phyloP scores from a whole-genome alignment of 2,113 vertebrate genomes.

The Turnix velox region DNA sequence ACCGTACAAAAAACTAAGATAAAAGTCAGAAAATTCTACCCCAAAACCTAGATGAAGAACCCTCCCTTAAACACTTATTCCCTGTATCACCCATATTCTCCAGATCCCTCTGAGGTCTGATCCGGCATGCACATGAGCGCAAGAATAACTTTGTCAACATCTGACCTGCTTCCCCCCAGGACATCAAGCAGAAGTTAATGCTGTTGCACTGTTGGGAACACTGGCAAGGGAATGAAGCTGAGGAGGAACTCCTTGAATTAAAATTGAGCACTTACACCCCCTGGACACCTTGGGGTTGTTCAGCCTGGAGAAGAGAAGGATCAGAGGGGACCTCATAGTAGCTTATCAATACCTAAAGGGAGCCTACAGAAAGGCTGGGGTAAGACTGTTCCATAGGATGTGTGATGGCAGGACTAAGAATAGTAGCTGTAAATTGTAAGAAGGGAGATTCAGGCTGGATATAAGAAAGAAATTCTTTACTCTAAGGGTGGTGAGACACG shows the following conservation, averaged over 20 bases:
- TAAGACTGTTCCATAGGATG: too few relatives aligned
- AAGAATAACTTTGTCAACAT: neutral
- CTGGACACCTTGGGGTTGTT: too few relatives aligned
- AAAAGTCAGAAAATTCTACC: neutral
- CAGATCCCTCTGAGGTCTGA: neutral
- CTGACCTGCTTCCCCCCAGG: neutral
- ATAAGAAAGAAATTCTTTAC: too few relatives aligned
- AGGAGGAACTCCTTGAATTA: neutral
- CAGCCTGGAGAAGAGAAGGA: too few relatives aligned
- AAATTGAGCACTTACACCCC: neutral
- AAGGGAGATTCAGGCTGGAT: too few relatives aligned
- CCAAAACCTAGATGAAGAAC: neutral
- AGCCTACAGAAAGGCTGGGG: too few relatives aligned
- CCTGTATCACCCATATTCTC: neutral
- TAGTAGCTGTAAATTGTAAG: too few relatives aligned
- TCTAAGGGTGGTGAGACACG: too few relatives aligned
- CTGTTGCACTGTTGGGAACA: fast-evolving
- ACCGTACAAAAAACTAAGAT: neutral
- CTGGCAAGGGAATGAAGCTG: neutral
- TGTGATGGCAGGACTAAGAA: too few relatives aligned
- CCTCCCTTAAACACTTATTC: neutral
- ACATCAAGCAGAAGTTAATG: neutral
- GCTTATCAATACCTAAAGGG: too few relatives aligned
- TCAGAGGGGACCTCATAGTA: too few relatives aligned
- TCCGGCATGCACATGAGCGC: neutral